Conservation (phyloP, 2,888 invertebrate genomes). For the Acronicta psi region DNA sequence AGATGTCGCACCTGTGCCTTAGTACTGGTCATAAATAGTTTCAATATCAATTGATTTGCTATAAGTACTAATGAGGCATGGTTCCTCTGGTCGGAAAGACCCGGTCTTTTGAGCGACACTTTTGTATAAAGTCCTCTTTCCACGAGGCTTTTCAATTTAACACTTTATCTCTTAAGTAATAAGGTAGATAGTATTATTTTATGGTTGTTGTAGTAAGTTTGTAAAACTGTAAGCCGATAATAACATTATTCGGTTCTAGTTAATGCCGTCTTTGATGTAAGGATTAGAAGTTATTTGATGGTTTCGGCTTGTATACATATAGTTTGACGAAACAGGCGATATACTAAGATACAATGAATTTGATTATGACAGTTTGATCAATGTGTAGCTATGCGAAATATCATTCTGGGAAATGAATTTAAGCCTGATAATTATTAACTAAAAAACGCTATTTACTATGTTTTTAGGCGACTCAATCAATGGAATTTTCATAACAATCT, state of each 20-base stretch:
- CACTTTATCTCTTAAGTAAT: conserved; percentile 30
- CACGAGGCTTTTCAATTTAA: conserved; percentile 20
- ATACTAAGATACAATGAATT: conserved; percentile 27
- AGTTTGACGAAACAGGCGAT: conserved; percentile 40
- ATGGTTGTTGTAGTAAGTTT: conserved; percentile 27
- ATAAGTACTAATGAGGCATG: conserved; percentile 74
- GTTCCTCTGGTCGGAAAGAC: conserved; percentile 67
- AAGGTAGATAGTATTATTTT: conserved; percentile 16
- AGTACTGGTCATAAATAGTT: conserved; percentile 56
- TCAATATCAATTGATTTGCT: conserved; percentile 71
- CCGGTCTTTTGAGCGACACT: conserved; percentile 71
- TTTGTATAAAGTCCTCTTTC: conserved; percentile 50
- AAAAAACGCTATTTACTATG: too few species aligned
- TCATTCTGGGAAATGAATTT: neutral
- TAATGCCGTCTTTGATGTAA: conserved; percentile 69
- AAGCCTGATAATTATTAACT: neutral
- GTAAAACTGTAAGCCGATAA: conserved; percentile 72
- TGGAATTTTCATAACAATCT: too few species aligned
- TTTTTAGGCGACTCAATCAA: too few species aligned
- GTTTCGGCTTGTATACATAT: conserved; percentile 41
- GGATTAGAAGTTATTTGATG: conserved; percentile 58
- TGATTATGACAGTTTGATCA: conserved; percentile 40
- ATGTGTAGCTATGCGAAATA: conserved; percentile 36
- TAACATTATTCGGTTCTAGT: conserved; percentile 78
- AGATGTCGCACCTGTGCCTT: conserved; percentile 36